Base-by-base conservation (phyloP, 2,113 vertebrate genomes). In the Malaclemys terrapin region DNA sequence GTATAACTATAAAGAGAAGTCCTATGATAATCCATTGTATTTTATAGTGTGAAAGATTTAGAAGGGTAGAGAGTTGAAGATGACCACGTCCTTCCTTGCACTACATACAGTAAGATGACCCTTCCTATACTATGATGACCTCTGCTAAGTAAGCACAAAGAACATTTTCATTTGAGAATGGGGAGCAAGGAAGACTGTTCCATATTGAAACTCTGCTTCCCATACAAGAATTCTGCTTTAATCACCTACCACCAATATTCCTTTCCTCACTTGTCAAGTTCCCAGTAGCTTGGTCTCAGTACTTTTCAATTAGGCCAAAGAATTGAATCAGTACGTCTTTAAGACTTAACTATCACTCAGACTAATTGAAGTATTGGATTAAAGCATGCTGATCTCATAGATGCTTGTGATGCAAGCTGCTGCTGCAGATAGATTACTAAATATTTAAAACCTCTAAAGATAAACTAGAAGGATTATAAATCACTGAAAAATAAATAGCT, bases 401-500 rank as follows among this genome's bases (percentile, higher is more conserved):
- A 29, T 53, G 54, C 47, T 65, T 84, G 87, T 90, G 91, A 84
- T 76, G 72, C 87, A 75, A 80, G 50, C 42, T 82, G 45, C 78
- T 92, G 53, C 24, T 87, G 85, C 85, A 91, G 81, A 78, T 75
- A 95, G 53, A 42, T 92, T 83, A 56, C 38, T 93, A 87, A 89
- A 92, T 89, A 94, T 92, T 95, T 93, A 79, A 97, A 88, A 87
- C 72, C 85, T 13, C 86, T 10, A 87, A 92, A 90, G 54, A 91
- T 38, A 90, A 97, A 93, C 31, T 54, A 2, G 2, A 35, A 87
- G 89, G 85, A 80, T 76, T 91, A 53, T 80, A 97, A 95, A 94
- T 94, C 93, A 91, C 93, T 72, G 81, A 84, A 92, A 95, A 91
- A 80, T 76, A 65, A 91, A 88, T 1, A 1, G 80, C 65, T 90